Evolutionary conservation across 2,888 invertebrate species (phyloP).

Genomic region (Orchesellides sinensis): DNA sequence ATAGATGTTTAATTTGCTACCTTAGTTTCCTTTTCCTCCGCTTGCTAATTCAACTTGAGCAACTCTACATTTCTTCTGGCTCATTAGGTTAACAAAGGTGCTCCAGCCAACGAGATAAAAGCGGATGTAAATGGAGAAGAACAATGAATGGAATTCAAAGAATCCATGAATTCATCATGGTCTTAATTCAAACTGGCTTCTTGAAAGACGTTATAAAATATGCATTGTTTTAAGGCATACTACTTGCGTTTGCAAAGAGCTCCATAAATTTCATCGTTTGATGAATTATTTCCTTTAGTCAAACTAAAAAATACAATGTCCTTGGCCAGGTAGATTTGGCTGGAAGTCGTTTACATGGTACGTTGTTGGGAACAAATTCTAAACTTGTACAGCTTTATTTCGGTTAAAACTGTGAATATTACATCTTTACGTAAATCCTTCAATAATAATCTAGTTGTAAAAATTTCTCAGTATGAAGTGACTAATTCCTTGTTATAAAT

Average conservation of each 20-base stretch:
- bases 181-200: constrained; percentile 40
- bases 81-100: constrained; percentile 67
- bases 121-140: constrained; percentile 43
- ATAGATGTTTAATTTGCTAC: constrained; percentile 58
- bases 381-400: too few relatives aligned
- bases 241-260: constrained; percentile 8
- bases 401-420: too few relatives aligned
- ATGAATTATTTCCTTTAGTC: constrained; percentile 54
- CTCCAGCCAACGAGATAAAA: constrained; percentile 60
- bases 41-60: constrained; percentile 48
- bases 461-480: too few relatives aligned
- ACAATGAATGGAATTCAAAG: constrained; percentile 4
- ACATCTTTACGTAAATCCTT: too few relatives aligned
- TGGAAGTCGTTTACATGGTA: too few relatives aligned
- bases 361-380: too few relatives aligned
- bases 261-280: constrained; percentile 47
- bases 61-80: constrained; percentile 47
- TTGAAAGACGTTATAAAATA: constrained; percentile 24
- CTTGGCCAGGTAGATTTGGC: too few relatives aligned
- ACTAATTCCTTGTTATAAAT: too few relatives aligned
- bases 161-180: background rate
- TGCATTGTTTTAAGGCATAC: constrained; percentile 22
- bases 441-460: too few relatives aligned
- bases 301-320: constrained; percentile 1
- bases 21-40: constrained; percentile 12